phyloP scores from a whole-genome alignment of 2,797 vertebrate species.

The Chrysocyon brachyurus region DNA sequence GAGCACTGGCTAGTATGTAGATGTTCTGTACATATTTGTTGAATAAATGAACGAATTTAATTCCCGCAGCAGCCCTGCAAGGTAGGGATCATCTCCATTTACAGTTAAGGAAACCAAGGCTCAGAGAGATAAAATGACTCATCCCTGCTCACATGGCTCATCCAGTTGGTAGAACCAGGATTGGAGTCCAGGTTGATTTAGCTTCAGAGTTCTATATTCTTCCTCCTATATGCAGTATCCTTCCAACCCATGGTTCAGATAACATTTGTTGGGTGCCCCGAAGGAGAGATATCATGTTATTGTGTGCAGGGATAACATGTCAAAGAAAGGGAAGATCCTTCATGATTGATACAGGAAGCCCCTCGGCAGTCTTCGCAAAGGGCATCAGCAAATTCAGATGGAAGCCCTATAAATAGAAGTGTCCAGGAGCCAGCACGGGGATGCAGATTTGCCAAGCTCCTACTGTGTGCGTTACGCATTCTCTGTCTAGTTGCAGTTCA shows the following conservation, averaged over 20 bases:
- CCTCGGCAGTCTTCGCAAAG: neutral
- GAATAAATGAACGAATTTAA: neutral
- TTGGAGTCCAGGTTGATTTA: constrained; percentile 20
- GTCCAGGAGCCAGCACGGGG: neutral
- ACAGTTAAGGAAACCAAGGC: neutral
- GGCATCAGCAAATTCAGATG: neutral
- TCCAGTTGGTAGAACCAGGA: neutral
- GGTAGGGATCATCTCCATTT: neutral
- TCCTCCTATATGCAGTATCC: neutral
- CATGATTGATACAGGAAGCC: neutral
- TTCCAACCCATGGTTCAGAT: neutral
- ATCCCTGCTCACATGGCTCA: neutral
- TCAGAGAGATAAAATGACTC: neutral
- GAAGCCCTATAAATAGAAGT: neutral
- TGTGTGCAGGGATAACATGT: neutral
- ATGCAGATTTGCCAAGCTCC: neutral
- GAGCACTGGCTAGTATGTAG: neutral
- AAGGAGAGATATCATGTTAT: too few species aligned
- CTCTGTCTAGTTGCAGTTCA: neutral
- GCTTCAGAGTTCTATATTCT: constrained; percentile 55
- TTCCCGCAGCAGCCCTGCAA: neutral
- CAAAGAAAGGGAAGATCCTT: neutral
- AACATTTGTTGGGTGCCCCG: neutral
- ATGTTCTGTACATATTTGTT: neutral
- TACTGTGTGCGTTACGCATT: neutral